Base-by-base conservation (phyloP, 2,888 invertebrate genomes). In the Pachliopta kotzebuea region DNA sequence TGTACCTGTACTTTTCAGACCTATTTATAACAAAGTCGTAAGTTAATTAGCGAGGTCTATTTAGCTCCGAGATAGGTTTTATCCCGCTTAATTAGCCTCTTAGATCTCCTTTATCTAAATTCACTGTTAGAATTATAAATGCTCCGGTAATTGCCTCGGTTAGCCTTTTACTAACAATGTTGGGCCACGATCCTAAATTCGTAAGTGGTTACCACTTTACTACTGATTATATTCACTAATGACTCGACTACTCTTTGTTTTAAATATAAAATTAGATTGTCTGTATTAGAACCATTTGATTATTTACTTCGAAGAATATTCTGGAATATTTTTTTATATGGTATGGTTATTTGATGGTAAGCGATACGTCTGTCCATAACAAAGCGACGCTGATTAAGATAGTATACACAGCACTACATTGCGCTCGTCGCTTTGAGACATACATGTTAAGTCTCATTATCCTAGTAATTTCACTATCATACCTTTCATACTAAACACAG, bases 61-160 rank as follows among this genome's bases (percentile, higher is more conserved):
- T 58, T 55, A 65, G 56, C 60, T 21, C 58, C 31, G 24, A 60
- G 62, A 63, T 60, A 37, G 49, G 60, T 66, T 60, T 61, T 45
- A 56, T 54, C 56, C 37, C 42, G 55, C 62, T 60, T 66, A 66
- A 68, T 68, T 64, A 62, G 49, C 49, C 61, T 56, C 63, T 50
- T 64, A 56, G 63, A 63, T 57, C 55, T 56, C 45, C 23, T 52
- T 68, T 66, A 66, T 68, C 66, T 62, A 49, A 45, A 63, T 58
- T 60, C 58, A 21, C 56, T 56, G 42, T 61, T 45, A 26, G 62
- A 58, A 61, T 58, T 62, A 65, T 58, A 57, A 62, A 65, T 55
- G 55, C 45, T n/a, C 26, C 29, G 61, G 58, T 61, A 63, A 63
- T 57, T 58, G 55, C 52, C 55, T 61, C 49, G 58, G 49, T 60